These are phyloP conservation scores for Trinectes maculatus DNA, from an alignment of 2,113 vertebrate species.

Conservation along the genomic window DNA sequence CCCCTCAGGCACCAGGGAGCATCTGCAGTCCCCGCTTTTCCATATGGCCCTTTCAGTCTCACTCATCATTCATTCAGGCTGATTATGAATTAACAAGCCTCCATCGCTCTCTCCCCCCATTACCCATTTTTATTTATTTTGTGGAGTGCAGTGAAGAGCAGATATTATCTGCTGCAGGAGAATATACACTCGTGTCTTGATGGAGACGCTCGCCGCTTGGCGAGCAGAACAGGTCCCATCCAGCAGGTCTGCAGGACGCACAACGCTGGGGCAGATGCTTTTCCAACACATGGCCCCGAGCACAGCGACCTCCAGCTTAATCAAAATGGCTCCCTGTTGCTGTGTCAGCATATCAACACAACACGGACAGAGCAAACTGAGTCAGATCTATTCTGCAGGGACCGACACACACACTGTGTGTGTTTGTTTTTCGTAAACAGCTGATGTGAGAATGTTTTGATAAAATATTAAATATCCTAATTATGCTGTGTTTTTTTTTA, in stretches of 20 bases:
- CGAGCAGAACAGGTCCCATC: too few species aligned
- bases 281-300: constrained; percentile 52
- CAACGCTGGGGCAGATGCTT: constrained; percentile 56
- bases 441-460: background rate
- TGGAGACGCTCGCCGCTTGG: too few species aligned
- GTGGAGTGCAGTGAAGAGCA: too few species aligned
- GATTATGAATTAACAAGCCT: constrained; percentile 79
- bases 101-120: constrained; percentile 52
- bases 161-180: too few species aligned
- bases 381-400: constrained; percentile 56
- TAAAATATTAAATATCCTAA: constrained; percentile 1
- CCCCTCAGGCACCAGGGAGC: constrained; percentile 58
- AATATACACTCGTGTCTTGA: too few species aligned
- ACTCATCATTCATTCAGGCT: constrained; percentile 78
- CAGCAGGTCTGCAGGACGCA: background rate
- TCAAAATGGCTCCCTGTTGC: constrained; percentile 63
- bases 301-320: constrained; percentile 56
- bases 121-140: constrained; percentile 1
- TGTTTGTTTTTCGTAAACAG: background rate
- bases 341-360: constrained; percentile 49
- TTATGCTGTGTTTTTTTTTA: too few species aligned
- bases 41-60: constrained; percentile 76
- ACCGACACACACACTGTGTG: background rate
- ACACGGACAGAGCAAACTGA: constrained; percentile 50
- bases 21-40: constrained; percentile 74